These are phyloP conservation scores for Sacculina carcini DNA, from an alignment of 2,888 invertebrate genomes.

Conservation along the genomic window DNA sequence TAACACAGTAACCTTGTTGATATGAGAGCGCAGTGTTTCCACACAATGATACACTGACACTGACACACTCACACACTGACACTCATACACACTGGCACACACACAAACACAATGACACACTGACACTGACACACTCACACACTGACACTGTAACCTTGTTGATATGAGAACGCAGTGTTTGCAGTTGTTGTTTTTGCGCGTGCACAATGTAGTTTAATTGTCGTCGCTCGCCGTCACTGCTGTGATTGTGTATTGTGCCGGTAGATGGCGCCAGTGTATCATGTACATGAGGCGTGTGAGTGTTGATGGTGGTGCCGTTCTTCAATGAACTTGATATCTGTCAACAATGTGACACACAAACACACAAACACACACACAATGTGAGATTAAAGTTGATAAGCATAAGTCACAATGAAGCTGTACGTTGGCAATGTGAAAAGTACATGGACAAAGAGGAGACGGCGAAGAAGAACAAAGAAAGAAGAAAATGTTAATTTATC, in stretches of 20 bases:
- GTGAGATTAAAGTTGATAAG: neutral
- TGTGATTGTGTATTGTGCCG: no score
- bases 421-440: neutral
- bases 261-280: no score
- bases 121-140: neutral
- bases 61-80: neutral
- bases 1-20: no score
- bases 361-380: neutral
- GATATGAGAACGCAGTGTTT: conserved; percentile 65
- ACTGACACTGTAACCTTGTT: conserved; percentile 35
- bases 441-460: neutral
- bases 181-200: conserved; percentile 67
- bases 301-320: no score
- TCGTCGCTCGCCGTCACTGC: conserved; percentile 47
- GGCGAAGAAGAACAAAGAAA: neutral
- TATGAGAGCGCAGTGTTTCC: no score
- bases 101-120: neutral
- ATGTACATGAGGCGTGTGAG: no score
- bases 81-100: neutral
- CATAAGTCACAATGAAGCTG: neutral
- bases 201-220: conserved; percentile 67
- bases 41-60: neutral
- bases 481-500: neutral
- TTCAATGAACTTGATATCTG: no score
- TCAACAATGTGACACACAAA: conserved; percentile 14